Conservation (phyloP, 2,888 invertebrate genomes). For the Andrena chrysosceles region DNA sequence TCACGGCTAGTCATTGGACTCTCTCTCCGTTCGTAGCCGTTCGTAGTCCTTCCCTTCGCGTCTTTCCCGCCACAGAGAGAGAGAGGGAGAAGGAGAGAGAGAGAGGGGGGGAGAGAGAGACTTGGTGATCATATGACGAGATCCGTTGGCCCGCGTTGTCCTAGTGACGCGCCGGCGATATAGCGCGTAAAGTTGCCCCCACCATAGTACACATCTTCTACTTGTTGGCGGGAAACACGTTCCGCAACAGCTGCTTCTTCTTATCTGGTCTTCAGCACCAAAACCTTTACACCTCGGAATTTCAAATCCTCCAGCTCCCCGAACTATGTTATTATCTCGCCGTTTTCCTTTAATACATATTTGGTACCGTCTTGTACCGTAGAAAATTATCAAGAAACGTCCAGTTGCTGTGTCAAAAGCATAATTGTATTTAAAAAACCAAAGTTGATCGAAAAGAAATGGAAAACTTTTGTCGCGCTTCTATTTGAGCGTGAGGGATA, state of each 20-base stretch:
- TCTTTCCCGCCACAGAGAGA: conserved; percentile 51
- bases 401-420: too few relatives aligned
- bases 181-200: conserved; percentile 33
- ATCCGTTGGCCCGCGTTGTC: conserved; percentile 40
- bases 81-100: background rate
- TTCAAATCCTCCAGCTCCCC: background rate
- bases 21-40: conserved; percentile 1
- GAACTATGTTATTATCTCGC: background rate
- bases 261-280: background rate
- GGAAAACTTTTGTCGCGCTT: background rate
- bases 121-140: conserved; percentile 17
- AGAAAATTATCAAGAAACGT: too few relatives aligned
- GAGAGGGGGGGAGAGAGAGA: conserved; percentile 10
- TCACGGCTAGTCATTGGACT: conserved; percentile 35
- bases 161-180: conserved; percentile 31
- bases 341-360: background rate
- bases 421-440: too few relatives aligned
- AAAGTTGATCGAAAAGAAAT: too few relatives aligned
- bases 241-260: conserved; percentile 67
- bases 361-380: too few relatives aligned
- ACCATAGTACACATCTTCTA: conserved; percentile 31
- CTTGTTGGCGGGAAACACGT: conserved; percentile 77
- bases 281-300: background rate
- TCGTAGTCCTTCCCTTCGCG: conserved; percentile 9
- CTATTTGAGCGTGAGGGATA: background rate